Conservation (phyloP, 2,113 vertebrate species). For the Anseranas semipalmata region DNA sequence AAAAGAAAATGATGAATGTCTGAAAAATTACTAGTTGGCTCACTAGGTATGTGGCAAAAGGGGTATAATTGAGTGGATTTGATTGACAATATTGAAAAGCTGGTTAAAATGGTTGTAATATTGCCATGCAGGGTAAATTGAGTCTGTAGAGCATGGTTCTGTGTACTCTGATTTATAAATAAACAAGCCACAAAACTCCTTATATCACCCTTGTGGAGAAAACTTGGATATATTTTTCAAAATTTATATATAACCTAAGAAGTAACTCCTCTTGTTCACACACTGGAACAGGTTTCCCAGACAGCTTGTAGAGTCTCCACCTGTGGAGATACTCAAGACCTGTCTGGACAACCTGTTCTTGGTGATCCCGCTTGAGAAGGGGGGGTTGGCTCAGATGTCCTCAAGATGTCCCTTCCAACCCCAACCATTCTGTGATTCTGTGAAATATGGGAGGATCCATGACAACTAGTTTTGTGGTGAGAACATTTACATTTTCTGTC, state of each 20-base stretch:
- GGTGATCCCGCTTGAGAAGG: background rate
- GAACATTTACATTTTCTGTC: background rate
- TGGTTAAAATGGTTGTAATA: background rate
- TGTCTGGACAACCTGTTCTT: background rate
- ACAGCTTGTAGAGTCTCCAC: background rate
- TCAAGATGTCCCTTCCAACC: background rate
- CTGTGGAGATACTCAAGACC: background rate
- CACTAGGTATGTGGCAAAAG: background rate
- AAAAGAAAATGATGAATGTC: background rate
- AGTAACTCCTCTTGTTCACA: background rate
- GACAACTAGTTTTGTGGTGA: background rate
- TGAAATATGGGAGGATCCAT: background rate
- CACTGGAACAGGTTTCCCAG: background rate
- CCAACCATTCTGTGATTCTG: background rate
- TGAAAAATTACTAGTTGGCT: background rate
- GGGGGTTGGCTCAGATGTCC: fast-evolving
- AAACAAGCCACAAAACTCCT: background rate
- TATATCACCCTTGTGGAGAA: background rate
- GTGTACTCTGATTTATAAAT: background rate
- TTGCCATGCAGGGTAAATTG: background rate
- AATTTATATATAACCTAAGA: background rate
- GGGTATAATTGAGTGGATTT: background rate
- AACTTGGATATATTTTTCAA: background rate
- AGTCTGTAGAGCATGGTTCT: background rate
- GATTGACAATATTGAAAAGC: background rate